These are phyloP conservation scores for Hypsibius dujardini DNA, from an alignment of 1,140 invertebrate species.

Conservation along the genomic window DNA sequence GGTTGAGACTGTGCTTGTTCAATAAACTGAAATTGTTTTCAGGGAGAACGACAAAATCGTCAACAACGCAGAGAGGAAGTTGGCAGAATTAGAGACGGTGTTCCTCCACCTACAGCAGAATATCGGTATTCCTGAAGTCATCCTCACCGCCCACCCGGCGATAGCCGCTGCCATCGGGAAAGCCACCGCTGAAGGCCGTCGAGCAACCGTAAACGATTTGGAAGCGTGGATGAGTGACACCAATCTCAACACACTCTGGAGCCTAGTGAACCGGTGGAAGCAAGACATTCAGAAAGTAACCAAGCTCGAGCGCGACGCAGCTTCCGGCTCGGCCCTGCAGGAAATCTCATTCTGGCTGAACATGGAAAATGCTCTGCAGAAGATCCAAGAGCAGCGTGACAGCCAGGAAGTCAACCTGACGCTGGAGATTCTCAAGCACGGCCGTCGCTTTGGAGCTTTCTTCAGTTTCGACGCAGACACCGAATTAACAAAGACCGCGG, in stretches of 20 bases:
- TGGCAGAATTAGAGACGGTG: slow-evolving; percentile 98
- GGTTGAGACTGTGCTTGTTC: too few relatives aligned
- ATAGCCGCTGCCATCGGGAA: slow-evolving; percentile 74
- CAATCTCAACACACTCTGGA: slow-evolving; percentile 74
- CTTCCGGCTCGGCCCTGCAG: slow-evolving; percentile 81
- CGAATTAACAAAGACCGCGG: slow-evolving; percentile 89
- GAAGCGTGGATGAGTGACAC: slow-evolving; percentile 28
- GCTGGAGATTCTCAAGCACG: slow-evolving; percentile 88
- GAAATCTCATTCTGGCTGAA: slow-evolving; percentile 99
- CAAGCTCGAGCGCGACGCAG: slow-evolving; percentile 89
- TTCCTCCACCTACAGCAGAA: slow-evolving; percentile 94
- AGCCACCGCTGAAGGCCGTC: slow-evolving; percentile 69
- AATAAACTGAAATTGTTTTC: not conserved
- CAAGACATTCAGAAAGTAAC: slow-evolving; percentile 77
- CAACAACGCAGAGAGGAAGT: slow-evolving; percentile 92
- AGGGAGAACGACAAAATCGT: slow-evolving; percentile 98
- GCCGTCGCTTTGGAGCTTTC: slow-evolving; percentile 94
- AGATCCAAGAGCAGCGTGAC: slow-evolving; percentile 92
- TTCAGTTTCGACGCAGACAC: slow-evolving; percentile 97
- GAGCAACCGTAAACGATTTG: slow-evolving; percentile 89
- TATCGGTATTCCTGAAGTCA: slow-evolving; percentile 98
- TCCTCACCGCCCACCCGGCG: slow-evolving; percentile 65
- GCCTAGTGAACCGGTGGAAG: slow-evolving; percentile 95
- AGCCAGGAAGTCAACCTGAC: slow-evolving; percentile 79
- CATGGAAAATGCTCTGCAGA: slow-evolving; percentile 77